Evolutionary conservation across 2,797 vertebrate genomes (phyloP).

Genomic region (Epinephelus malabaricus): DNA sequence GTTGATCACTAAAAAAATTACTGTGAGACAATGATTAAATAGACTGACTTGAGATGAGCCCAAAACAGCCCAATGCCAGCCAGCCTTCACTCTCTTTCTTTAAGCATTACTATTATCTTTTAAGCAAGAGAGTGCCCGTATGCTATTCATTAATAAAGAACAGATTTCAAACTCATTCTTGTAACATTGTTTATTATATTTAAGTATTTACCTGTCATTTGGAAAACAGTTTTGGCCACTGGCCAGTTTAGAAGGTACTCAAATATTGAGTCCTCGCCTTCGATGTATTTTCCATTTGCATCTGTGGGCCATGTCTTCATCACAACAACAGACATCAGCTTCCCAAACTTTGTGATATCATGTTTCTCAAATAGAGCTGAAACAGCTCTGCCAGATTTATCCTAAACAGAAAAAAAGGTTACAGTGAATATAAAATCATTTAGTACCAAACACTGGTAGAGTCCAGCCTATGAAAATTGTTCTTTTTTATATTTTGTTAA

Average conservation of each 20-base stretch:
- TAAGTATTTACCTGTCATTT: constrained; percentile 45
- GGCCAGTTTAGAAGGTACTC: constrained; percentile 50
- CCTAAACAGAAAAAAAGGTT: constrained; percentile 22
- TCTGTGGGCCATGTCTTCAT: constrained; percentile 54
- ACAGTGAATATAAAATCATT: not conserved
- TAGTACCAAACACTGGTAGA: not conserved
- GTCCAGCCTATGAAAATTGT: not conserved
- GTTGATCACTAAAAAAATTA: not conserved
- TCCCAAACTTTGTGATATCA: constrained; percentile 54
- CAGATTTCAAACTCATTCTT: not conserved
- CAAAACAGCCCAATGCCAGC: not conserved
- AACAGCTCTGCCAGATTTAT: constrained; percentile 14
- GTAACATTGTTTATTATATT: not conserved
- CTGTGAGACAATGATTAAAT: not conserved
- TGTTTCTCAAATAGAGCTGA: not conserved
- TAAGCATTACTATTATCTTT: no score
- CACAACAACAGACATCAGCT: constrained; percentile 57
- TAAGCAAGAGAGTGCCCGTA: not conserved
- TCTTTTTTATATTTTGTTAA: not conserved
- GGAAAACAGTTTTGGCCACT: constrained; percentile 43
- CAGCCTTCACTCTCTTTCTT: not conserved
- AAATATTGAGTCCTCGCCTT: constrained; percentile 40
- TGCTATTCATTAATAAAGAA: no score
- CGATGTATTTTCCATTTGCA: not conserved
- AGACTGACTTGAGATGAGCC: not conserved